Evolutionary conservation across 2,888 invertebrate species (phyloP), one percentile per base, ranked within the genome.

Genomic region (Lithophane socia): DNA sequence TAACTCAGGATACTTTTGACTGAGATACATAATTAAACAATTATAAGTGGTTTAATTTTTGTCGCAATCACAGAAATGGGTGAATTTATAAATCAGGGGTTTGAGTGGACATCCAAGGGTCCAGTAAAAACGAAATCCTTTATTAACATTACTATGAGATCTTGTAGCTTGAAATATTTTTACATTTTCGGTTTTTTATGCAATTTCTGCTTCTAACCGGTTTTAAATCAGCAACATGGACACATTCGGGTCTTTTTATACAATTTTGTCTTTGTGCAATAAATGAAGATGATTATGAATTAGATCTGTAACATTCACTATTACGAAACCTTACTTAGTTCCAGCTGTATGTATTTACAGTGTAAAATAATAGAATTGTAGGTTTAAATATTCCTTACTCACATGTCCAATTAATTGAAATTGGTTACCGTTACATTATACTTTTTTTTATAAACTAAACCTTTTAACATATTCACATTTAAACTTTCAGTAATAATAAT

Each of bases 261-360:
- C 44, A 73, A 29, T 79, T 68, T 75, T 75, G 42, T 77, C 58
- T 80, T 83, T 79, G 80, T 87, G 83, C 83, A 78, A 67, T 47
- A 10, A 47, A 54, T 73, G 61, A 70, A 58, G n/a, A 74, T 72
- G 49, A 74, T 37, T 52, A 54, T 63, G 63, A n/a, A 63, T 63
- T n/a, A 29, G 16, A 56, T 75, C 61, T 72, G 79, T 56, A 5
- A 60, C 24, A 37, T 63, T 58, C 10, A 68, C 16, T 56, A 67
- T 47, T 49, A 56, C 10, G 21, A 65, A 78, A 68, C 52, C 44
- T 54, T 58, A 66, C 4, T 70, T 66, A 58, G 29, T 63, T 70
- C 42, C 47, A 60, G 70, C 52, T 65, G 54, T 76, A 63, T 54
- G 60, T 73, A 80, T 80, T 65, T 80, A 84, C 75, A 75, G 47